A percentile compares a stretch with the other conserved stretches of the same genome.
phyloP scores from a whole-genome alignment of 2,888 invertebrate genomes.

The Dryococelus australis region DNA sequence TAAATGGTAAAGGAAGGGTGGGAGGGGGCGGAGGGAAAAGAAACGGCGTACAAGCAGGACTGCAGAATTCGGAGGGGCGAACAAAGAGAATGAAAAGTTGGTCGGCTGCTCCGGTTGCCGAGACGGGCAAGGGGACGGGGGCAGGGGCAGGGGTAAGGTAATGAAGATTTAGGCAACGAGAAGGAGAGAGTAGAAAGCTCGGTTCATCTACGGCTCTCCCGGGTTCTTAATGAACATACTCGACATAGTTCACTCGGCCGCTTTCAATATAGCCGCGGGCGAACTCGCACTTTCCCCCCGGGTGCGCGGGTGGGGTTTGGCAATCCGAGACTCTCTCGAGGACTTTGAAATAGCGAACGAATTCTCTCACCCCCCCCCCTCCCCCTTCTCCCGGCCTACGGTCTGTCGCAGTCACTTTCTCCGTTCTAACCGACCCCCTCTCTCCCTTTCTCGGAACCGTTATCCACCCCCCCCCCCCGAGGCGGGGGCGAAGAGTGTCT shows the following conservation, averaged over 20 bases:
- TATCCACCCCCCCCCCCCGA: too few relatives aligned
- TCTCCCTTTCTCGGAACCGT: too few relatives aligned
- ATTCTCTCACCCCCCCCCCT: neutral
- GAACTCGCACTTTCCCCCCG: neutral
- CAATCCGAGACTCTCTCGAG: neutral
- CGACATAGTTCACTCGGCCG: constrained; percentile 16
- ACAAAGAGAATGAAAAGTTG: constrained; percentile 11
- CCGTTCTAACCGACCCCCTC: too few relatives aligned
- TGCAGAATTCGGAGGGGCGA: neutral
- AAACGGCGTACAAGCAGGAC: neutral
- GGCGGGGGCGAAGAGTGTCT: too few relatives aligned
- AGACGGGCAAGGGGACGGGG: neutral
- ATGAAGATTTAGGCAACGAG: neutral
- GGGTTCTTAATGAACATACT: constrained; percentile 13
- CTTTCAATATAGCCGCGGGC: constrained; percentile 6
- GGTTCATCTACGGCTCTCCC: neutral
- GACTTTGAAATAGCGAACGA: neutral
- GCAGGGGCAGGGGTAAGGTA: neutral
- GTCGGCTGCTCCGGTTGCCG: neutral
- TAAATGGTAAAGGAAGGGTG: neutral
- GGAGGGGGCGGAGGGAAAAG: neutral
- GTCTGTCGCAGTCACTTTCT: too few relatives aligned
- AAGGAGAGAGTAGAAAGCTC: neutral
- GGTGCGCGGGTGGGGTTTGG: neutral
- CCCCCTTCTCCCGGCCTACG: too few relatives aligned